These are phyloP conservation scores for Hypotaenidia okinawae DNA, from an alignment of 2,797 vertebrate species.

Conservation along the genomic window DNA sequence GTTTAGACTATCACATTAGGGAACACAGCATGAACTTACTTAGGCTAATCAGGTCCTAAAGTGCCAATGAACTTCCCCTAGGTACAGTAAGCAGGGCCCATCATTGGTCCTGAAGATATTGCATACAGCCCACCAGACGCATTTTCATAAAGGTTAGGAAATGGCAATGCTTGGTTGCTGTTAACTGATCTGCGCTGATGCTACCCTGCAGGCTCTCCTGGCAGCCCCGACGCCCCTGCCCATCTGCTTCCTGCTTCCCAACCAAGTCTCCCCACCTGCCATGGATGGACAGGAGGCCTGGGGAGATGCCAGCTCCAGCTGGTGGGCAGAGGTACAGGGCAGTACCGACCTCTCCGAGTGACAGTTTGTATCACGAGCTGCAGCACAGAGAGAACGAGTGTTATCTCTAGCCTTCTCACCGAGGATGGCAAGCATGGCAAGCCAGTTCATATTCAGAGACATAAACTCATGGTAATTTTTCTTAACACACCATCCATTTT, in stretches of 20 bases:
- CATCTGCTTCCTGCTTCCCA: neutral
- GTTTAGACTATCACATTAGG: neutral
- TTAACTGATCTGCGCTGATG: neutral
- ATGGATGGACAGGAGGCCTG: neutral
- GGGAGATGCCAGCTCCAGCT: neutral
- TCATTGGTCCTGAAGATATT: neutral
- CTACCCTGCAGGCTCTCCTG: neutral
- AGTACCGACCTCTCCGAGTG: neutral
- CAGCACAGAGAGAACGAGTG: neutral
- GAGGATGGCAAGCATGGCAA: neutral
- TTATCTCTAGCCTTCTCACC: neutral
- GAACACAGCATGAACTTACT: neutral
- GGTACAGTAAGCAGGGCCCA: neutral
- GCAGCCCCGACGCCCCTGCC: rapidly evolving
- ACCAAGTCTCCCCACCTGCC: neutral
- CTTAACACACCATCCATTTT: neutral
- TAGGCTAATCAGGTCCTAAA: neutral
- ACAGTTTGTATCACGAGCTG: neutral
- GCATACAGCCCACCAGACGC: neutral
- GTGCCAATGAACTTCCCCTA: neutral
- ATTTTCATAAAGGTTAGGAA: neutral
- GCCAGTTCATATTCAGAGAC: neutral
- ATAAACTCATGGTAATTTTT: neutral
- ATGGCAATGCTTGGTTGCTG: neutral
- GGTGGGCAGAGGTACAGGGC: neutral